Base-by-base conservation (phyloP, 2,797 vertebrate genomes). In the Balearica regulorum region DNA sequence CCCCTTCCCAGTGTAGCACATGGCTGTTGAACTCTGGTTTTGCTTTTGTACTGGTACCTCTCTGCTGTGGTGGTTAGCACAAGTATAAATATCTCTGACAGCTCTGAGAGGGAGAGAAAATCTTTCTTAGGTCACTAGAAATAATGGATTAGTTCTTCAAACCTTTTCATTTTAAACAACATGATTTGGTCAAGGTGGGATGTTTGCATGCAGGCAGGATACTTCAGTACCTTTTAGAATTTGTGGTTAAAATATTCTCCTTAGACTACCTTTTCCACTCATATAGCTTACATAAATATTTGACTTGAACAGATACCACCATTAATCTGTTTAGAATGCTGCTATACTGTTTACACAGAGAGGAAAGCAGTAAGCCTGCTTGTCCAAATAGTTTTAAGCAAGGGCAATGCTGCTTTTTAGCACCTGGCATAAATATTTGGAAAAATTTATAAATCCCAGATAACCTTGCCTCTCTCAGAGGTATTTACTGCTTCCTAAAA, bases 371-470 rank as follows among this genome's bases (percentile, higher is more conserved):
- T 97, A 97, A 98, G 94, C 81, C 96, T 96, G 58, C 94, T 97
- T 97, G 89, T 97, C 96, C 95, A 98, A 97, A 97, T 98, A 96
- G 81, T 97, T 97, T 95, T 96, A 97, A 97, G 92, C 93, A 97
- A 96, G 96, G 95, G 93, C 97, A 95, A 97, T 95, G 87, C 97
- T 98, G 98, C 96, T 97, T 98, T 98, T 98, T 97, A 98, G 96
- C 98, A 98, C 98, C 98, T 98, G 97, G 94, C 86, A 96, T 98
- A 98, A 98, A 98, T 98, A 98, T 98, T 98, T 98, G 97, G 91
- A 94, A 93, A 92, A 96, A 95, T n/a, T 75, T 97, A 83, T 97
- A 98, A 98, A 98, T 98, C 94, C 75, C 86, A 98, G 98, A 98
- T 98, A 98, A 98, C 97, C 96, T 94, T 93, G 71, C 55, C 92